Evolutionary conservation across 2,888 invertebrate species (phyloP).

Genomic region (Parthenolecanium corni): DNA sequence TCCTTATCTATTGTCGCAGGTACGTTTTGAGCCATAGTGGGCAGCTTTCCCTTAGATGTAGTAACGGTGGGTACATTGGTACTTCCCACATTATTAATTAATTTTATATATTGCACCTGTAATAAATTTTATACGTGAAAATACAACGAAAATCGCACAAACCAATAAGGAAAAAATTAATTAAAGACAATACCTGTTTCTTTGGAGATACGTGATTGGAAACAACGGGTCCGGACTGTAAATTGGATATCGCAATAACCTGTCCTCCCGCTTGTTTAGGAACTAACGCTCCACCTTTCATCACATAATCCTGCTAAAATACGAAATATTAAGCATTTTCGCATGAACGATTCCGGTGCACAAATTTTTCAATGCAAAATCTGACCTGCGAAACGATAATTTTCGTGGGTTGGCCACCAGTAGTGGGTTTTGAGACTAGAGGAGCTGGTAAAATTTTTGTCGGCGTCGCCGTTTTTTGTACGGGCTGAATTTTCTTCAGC

Average conservation of each 20-base stretch:
- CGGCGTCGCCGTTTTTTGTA: conserved; percentile 57
- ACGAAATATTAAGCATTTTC: neutral
- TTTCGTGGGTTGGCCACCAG: conserved; percentile 37
- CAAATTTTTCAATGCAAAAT: neutral
- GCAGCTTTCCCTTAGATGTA: conserved; percentile 8
- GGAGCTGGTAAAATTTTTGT: conserved; percentile 58
- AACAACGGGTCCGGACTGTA: conserved; percentile 4
- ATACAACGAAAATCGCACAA: neutral
- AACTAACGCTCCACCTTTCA: conserved; percentile 7
- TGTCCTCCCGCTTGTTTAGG: conserved; percentile 9
- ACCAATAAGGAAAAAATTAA: neutral
- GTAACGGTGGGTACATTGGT: conserved; percentile 20
- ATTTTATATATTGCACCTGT: conserved; percentile 25
- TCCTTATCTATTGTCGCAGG: conserved; percentile 10
- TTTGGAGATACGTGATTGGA: conserved; percentile 17
- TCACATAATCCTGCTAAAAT: conserved; percentile 10
- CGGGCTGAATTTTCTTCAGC: conserved; percentile 36
- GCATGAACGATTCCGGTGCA: neutral
- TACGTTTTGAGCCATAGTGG: neutral
- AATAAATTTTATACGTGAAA: neutral
- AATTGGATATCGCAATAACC: conserved; percentile 9
- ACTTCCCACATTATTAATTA: conserved; percentile 18
- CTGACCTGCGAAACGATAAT: conserved; percentile 38
- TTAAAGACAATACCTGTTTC: conserved; percentile 5
- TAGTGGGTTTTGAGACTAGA: conserved; percentile 34